These are phyloP conservation scores for Gadopsis bispinosus DNA, from an alignment of 2,797 vertebrate species.

Conservation along the genomic window DNA sequence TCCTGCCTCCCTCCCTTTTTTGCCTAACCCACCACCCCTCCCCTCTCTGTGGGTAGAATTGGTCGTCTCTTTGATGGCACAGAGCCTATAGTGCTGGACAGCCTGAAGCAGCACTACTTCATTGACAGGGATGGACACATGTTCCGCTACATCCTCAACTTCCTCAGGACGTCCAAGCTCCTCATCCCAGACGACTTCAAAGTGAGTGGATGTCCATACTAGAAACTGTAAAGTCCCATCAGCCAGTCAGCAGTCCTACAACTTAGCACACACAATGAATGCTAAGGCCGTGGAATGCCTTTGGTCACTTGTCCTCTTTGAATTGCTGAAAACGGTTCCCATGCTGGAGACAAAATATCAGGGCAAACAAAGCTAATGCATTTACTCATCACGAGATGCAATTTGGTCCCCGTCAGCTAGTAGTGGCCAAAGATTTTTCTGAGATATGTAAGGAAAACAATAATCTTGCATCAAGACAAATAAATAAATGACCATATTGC, in stretches of 20 bases:
- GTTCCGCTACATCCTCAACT: constrained; percentile 99
- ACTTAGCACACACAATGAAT: constrained; percentile 61
- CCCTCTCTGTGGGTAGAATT: constrained; percentile 85
- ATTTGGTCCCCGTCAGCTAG: constrained; percentile 29
- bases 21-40: constrained; percentile 49
- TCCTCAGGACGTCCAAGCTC: constrained; percentile 96
- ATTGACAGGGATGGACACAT: constrained; percentile 99
- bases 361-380: constrained; percentile 36
- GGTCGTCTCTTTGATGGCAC: constrained; percentile 98
- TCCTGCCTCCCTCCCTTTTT: constrained; percentile 13
- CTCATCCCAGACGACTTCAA: constrained; percentile 99
- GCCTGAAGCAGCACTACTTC: constrained; percentile 99
- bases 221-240: constrained; percentile 67
- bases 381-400: constrained; percentile 42
- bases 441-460: constrained; percentile 45
- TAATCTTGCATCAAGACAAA: constrained; percentile 24
- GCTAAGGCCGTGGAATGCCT: constrained; percentile 53
- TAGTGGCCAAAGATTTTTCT: constrained; percentile 28
- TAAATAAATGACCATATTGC: constrained; percentile 33
- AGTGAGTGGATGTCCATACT: constrained; percentile 86
- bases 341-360: constrained; percentile 49
- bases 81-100: constrained; percentile 98
- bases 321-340: constrained; percentile 46
- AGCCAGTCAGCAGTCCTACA: constrained; percentile 71
- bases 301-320: constrained; percentile 45